Conservation (phyloP, 35 echinoderm and acorn worm genomes). For the Ophiothrix spiculata region DNA sequence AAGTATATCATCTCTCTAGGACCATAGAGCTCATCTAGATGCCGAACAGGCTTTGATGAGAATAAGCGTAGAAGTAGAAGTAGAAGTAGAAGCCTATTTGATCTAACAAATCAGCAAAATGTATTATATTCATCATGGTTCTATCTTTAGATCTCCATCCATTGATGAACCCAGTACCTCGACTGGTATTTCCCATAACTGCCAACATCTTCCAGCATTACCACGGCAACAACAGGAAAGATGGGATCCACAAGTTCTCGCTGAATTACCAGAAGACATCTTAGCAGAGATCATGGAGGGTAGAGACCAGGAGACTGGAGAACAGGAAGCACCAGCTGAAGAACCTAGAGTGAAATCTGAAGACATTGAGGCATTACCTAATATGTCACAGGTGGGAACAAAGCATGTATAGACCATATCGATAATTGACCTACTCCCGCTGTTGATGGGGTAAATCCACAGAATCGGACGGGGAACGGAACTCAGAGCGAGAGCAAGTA, state of each 20-base stretch:
- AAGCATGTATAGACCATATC: too few species aligned
- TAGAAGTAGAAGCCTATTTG: too few species aligned
- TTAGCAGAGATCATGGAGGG: conserved; percentile 1
- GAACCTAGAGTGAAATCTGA: neutral
- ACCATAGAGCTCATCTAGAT: too few species aligned
- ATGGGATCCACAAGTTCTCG: conserved; percentile 17
- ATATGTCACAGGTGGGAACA: neutral
- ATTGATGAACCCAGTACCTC: neutral
- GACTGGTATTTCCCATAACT: neutral
- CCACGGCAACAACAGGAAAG: neutral
- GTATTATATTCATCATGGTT: neutral
- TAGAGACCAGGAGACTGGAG: neutral
- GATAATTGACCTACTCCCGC: too few species aligned
- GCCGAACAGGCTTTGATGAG: too few species aligned
- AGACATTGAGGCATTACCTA: conserved; percentile 15
- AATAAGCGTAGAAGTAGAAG: too few species aligned
- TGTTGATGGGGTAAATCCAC: too few species aligned
- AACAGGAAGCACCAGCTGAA: too few species aligned
- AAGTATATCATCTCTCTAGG: too few species aligned
- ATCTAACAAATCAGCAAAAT: too few species aligned
- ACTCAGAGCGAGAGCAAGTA: too few species aligned
- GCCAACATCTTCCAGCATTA: neutral
- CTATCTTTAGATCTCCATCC: neutral
- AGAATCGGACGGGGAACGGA: too few species aligned
- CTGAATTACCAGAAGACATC: conserved; percentile 35